phyloP scores from a whole-genome alignment of 2,113 vertebrate genomes.

The Phasianus colchicus region DNA sequence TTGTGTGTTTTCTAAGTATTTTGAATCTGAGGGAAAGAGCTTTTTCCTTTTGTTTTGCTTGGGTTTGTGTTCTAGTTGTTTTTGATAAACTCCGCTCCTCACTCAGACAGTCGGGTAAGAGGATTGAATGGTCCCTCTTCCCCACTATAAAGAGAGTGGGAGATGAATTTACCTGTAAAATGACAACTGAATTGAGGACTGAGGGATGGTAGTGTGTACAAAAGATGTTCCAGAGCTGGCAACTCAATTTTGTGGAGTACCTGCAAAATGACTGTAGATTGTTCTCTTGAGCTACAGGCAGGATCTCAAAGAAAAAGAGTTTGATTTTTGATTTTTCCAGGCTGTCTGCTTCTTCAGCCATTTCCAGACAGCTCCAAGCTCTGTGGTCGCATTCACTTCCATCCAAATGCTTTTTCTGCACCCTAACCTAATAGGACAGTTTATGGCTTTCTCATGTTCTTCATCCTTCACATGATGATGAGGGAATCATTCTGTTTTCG shows the following conservation, averaged over 20 bases:
- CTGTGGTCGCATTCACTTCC: not conserved
- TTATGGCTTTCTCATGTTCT: not conserved
- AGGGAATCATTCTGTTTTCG: not conserved
- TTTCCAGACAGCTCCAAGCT: not conserved
- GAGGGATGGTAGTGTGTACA: not conserved
- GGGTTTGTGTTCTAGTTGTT: not conserved
- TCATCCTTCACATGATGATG: not conserved
- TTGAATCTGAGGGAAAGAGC: not conserved
- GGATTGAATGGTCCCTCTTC: not conserved
- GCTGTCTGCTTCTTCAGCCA: not conserved
- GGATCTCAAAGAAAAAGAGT: not conserved
- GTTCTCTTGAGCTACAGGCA: not conserved
- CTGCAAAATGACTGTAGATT: not conserved
- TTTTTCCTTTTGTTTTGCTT: not conserved
- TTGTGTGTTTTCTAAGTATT: not conserved
- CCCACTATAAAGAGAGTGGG: not conserved
- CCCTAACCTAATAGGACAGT: not conserved
- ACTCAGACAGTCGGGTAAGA: not conserved
- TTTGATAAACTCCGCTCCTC: not conserved
- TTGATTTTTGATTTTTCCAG: not conserved
- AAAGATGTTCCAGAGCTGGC: not conserved
- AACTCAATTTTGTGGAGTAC: not conserved
- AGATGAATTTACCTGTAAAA: constrained; percentile 4
- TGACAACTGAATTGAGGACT: not conserved
- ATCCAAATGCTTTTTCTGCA: not conserved